phyloP scores from a whole-genome alignment of 2,888 invertebrate genomes.

The Drosophila anomalipes region DNA sequence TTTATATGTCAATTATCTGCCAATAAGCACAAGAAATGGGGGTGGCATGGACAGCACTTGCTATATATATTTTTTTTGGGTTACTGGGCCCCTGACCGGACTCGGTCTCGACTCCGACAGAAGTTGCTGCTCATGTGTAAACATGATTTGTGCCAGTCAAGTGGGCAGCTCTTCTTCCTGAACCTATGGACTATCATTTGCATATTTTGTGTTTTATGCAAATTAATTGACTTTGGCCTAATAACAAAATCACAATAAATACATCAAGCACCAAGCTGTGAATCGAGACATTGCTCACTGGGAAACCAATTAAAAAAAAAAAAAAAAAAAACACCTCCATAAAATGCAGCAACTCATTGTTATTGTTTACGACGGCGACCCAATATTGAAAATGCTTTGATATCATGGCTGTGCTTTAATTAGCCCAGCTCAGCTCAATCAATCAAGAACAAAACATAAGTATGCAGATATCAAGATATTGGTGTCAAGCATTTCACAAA shows the following conservation, averaged over 20 bases:
- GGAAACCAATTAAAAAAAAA: slow-evolving; percentile 49
- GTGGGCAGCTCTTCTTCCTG: slow-evolving; percentile 51
- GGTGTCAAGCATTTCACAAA: slow-evolving; percentile 51
- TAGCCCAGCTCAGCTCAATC: slow-evolving; percentile 49
- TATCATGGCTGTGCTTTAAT: slow-evolving; percentile 44
- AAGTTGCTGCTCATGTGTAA: slow-evolving; percentile 65
- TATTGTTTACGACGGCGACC: slow-evolving; percentile 25
- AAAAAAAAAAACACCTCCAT: not conserved
- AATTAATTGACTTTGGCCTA: slow-evolving; percentile 54
- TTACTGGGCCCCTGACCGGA: slow-evolving; percentile 35
- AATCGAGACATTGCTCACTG: slow-evolving; percentile 1
- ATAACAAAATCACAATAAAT: slow-evolving; percentile 33
- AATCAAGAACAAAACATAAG: slow-evolving; percentile 46
- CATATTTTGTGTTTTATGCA: slow-evolving; percentile 75
- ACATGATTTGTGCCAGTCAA: slow-evolving; percentile 76
- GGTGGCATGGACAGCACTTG: slow-evolving; percentile 12
- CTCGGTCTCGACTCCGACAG: not conserved
- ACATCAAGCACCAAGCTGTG: slow-evolving; percentile 16
- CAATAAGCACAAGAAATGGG: slow-evolving; percentile 75
- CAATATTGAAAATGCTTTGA: slow-evolving; percentile 22
- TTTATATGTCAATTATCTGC: slow-evolving; percentile 84
- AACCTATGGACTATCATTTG: slow-evolving; percentile 55
- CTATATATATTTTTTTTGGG: slow-evolving; percentile 42
- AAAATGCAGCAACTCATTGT: slow-evolving; percentile 39
- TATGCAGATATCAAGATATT: slow-evolving; percentile 28